Evolutionary conservation across 1,140 invertebrate genomes (phyloP).

Genomic region (Holcopasites calliopsidis): DNA sequence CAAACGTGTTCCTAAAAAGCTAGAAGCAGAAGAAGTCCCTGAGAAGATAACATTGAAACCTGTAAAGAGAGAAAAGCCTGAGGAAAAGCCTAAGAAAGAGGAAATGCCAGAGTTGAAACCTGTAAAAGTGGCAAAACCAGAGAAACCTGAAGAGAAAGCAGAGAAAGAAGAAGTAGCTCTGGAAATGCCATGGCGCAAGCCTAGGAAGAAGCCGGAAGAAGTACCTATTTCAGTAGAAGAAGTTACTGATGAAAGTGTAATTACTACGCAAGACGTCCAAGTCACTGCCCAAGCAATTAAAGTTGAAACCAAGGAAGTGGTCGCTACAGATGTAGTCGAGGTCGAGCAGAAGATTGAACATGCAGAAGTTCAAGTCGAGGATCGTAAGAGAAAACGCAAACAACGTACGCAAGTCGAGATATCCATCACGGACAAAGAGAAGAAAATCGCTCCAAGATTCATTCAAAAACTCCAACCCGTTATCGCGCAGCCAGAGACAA

Average conservation of each 20-base stretch:
- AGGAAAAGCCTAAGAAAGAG: constrained; percentile 69
- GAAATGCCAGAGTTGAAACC: constrained; percentile 76
- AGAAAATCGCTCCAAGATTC: constrained; percentile 84
- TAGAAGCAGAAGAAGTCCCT: constrained; percentile 1
- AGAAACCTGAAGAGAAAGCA: constrained; percentile 24
- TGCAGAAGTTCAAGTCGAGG: constrained; percentile 39
- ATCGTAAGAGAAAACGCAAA: constrained; percentile 61
- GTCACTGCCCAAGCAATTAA: not conserved
- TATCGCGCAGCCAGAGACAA: constrained; percentile 82
- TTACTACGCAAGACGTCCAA: constrained; percentile 2
- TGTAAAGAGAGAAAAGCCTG: constrained; percentile 63
- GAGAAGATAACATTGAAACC: constrained; percentile 40
- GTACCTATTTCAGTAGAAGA: constrained; percentile 66
- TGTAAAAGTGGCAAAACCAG: constrained; percentile 66
- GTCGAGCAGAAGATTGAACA: constrained; percentile 9
- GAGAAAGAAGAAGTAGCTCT: constrained; percentile 66
- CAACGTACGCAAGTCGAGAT: constrained; percentile 81
- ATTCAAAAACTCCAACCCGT: constrained; percentile 85
- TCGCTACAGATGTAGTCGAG: no score
- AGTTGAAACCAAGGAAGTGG: constrained; percentile 1
- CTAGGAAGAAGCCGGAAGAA: constrained; percentile 69
- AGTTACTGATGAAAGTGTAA: not conserved
- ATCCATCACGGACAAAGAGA: constrained; percentile 74
- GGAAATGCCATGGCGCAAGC: constrained; percentile 46
- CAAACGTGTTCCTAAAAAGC: not conserved